Base-by-base conservation (phyloP, 2,888 invertebrate genomes). In the Tetheella fluctuosa region DNA sequence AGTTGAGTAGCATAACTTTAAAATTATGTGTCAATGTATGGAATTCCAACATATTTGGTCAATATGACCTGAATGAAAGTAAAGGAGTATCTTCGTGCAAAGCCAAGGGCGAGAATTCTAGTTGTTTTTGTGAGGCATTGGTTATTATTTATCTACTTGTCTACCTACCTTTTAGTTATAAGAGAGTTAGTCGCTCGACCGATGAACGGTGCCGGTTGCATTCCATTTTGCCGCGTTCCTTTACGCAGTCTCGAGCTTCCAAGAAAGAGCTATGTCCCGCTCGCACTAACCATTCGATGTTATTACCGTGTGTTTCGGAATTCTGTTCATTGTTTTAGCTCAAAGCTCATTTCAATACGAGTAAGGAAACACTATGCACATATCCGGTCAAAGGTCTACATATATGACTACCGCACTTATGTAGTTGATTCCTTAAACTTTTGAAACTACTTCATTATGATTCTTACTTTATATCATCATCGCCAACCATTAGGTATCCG, bases 261-360 rank as follows among this genome's bases (percentile, higher is more conserved):
- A 81, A 89, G 91, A 91, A 91, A 86, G 78, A 83, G 69, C 81
- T 86, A 85, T 81, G 89, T 90, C 90, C 85, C 84, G 81, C 90
- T 90, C 90, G 83, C 91, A 89, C 91, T 82, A 81, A 85, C 83
- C 87, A 85, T 81, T 81, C 80, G 77, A 81, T 79, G 84, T 86
- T 88, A 87, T 85, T 87, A 85, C 86, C 81, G 80, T 86, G 80
- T 86, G 88, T 90, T 90, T 90, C 79, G 88, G 85, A 90, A 90
- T 90, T 86, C 84, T 89, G 84, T 83, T 87, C 89, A 89, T 90
- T 90, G 90, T 89, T 89, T 87, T 86, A 79, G 80, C 80, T 80
- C 79, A 82, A 55, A 81, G 79, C 84, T 87, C 83, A 86, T 88
- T 89, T 86, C 83, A 87, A 87, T 87, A 85, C 79, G 77, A 79